A percentile compares a stretch with the other conserved stretches of the same genome.
These are phyloP conservation scores for Drosophila limbata DNA, from an alignment of 2,888 invertebrate species.

Conservation along the genomic window DNA sequence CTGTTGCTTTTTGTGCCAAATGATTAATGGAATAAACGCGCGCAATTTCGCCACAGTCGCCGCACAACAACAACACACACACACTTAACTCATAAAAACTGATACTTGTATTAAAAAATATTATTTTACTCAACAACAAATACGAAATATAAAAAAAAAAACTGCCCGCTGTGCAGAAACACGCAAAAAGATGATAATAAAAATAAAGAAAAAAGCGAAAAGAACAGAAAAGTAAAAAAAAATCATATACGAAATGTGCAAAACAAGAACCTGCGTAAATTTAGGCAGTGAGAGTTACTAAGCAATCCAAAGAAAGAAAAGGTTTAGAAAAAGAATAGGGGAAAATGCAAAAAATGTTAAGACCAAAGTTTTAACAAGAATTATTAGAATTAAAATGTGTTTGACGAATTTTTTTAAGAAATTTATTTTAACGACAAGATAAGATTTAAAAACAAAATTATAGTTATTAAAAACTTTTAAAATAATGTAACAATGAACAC, in stretches of 20 bases:
- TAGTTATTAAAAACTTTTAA: background rate
- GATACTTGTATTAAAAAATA: slow-evolving; percentile 57
- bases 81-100: slow-evolving; percentile 20
- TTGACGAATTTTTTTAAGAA: no score
- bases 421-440: background rate
- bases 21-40: slow-evolving; percentile 74
- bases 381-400: no score
- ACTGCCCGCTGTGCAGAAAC: slow-evolving; percentile 63
- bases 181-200: slow-evolving; percentile 16
- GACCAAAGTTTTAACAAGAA: background rate
- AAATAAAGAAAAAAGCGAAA: slow-evolving; percentile 13
- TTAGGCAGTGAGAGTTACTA: slow-evolving; percentile 10
- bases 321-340: background rate
- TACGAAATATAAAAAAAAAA: slow-evolving; percentile 44
- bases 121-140: slow-evolving; percentile 48
- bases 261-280: slow-evolving; percentile 27
- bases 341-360: background rate
- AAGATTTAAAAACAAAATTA: no score
- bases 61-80: slow-evolving; percentile 19
- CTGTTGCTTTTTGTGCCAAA: slow-evolving; percentile 52
- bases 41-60: slow-evolving; percentile 50
- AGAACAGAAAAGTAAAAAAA: slow-evolving; percentile 1
- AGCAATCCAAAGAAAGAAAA: background rate
- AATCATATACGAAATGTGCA: slow-evolving; percentile 12
- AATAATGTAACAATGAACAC: background rate